Conservation (phyloP, 2,888 invertebrate species). For the Orchesellides sinensis region DNA sequence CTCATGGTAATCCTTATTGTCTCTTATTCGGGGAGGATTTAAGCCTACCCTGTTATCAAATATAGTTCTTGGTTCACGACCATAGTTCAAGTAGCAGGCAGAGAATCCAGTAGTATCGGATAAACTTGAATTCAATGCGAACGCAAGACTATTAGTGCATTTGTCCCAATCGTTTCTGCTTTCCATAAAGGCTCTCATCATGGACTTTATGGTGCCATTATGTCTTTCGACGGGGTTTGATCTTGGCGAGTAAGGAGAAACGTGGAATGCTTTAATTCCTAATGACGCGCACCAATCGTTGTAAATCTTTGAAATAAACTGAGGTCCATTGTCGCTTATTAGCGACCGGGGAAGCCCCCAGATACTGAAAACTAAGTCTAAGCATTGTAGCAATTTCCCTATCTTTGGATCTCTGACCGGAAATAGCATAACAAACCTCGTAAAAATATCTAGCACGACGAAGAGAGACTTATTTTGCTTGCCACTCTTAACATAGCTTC, state of each 20-base stretch:
- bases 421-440: constrained; percentile 56
- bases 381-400: constrained; percentile 16
- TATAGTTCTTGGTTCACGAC: constrained; percentile 31
- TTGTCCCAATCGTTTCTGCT: constrained; percentile 13
- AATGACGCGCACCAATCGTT: constrained; percentile 22
- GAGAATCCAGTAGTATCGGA: constrained; percentile 8
- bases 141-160: neutral
- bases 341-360: constrained; percentile 49
- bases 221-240: constrained; percentile 57
- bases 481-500: constrained; percentile 41
- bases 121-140: neutral
- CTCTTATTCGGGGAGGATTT: neutral
- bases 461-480: constrained; percentile 36
- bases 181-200: constrained; percentile 38
- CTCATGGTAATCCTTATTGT: neutral
- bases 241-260: constrained; percentile 52
- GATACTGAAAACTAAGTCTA: constrained; percentile 17
- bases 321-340: constrained; percentile 54
- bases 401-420: constrained; percentile 38
- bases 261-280: constrained; percentile 40
- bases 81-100: constrained; percentile 32
- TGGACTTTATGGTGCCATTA: constrained; percentile 45
- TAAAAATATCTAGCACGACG: constrained; percentile 41
- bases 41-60: constrained; percentile 36
- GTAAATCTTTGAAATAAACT: constrained; percentile 50